These are phyloP conservation scores for Heliconius hortense DNA, from an alignment of 2,888 invertebrate species.

Conservation along the genomic window DNA sequence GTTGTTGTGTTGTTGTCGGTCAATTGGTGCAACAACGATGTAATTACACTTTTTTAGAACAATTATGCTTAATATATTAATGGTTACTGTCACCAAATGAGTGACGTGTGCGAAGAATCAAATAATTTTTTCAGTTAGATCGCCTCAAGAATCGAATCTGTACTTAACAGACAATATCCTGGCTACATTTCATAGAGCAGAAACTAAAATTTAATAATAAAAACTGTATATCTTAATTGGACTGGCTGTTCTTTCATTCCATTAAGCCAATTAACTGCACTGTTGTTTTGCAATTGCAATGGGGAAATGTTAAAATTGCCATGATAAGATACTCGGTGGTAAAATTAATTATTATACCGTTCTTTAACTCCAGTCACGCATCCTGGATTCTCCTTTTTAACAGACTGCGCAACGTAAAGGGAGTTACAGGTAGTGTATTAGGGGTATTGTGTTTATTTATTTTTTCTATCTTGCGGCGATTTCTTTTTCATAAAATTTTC, in stretches of 20 bases:
- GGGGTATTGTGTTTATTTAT: too few relatives aligned
- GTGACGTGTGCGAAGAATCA: too few relatives aligned
- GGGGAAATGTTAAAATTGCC: slow-evolving; percentile 17
- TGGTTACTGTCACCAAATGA: too few relatives aligned
- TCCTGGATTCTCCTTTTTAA: neutral
- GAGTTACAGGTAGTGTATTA: too few relatives aligned
- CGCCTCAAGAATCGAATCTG: neutral
- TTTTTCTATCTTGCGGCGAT: too few relatives aligned
- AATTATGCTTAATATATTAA: too few relatives aligned
- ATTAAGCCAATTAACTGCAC: slow-evolving; percentile 22
- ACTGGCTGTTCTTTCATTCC: slow-evolving; percentile 9
- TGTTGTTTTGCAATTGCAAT: slow-evolving; percentile 13
- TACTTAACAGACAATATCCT: neutral
- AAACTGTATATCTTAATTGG: slow-evolving; percentile 13
- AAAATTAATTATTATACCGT: slow-evolving; percentile 9
- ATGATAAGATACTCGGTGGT: slow-evolving; percentile 3
- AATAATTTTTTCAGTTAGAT: neutral
- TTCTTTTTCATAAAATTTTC: too few relatives aligned
- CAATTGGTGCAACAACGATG: too few relatives aligned
- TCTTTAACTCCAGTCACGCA: neutral
- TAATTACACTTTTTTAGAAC: too few relatives aligned
- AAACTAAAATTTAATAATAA: neutral
- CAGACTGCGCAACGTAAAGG: neutral
- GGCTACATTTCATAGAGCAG: neutral
- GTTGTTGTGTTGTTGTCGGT: too few relatives aligned